Percentiles rank a stretch among this genome's conserved stretches.
Evolutionary conservation across 2,797 vertebrate species (phyloP).

Genomic region (Enteromius trimaculatus): DNA sequence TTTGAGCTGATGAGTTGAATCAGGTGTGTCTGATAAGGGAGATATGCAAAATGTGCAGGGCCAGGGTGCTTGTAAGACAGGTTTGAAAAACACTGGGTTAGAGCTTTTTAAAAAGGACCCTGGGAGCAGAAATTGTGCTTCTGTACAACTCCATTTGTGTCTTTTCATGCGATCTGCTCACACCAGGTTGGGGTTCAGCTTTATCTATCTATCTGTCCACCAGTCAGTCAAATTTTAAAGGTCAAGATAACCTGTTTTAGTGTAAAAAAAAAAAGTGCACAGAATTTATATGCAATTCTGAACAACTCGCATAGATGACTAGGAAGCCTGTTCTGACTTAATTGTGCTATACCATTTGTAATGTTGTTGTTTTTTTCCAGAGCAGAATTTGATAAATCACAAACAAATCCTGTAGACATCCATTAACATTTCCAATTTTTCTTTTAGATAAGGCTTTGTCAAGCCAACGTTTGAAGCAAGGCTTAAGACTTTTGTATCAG

Average conservation of each 20-base stretch:
- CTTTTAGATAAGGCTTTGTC: neutral
- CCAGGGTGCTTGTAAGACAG: too few relatives aligned
- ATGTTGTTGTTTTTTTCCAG: too few relatives aligned
- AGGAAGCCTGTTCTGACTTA: neutral
- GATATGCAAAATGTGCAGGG: too few relatives aligned
- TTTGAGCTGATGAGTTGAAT: too few relatives aligned
- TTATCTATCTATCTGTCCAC: neutral
- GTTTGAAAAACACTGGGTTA: too few relatives aligned
- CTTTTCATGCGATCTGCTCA: neutral
- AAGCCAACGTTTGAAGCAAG: neutral
- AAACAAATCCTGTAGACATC: neutral
- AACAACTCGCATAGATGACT: neutral
- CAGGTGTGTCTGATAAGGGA: too few relatives aligned
- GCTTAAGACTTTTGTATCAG: conserved; percentile 8
- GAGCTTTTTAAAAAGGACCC: neutral
- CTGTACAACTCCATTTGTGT: neutral
- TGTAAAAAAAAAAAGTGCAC: too few relatives aligned
- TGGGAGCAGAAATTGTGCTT: neutral
- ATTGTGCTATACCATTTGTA: neutral
- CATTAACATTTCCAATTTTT: neutral
- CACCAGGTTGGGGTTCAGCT: neutral
- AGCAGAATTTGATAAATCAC: neutral
- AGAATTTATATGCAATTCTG: too few relatives aligned
- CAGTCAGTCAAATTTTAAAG: too few relatives aligned
- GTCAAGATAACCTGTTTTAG: too few relatives aligned